Evolutionary conservation across 2,113 vertebrate species (phyloP).

Genomic region (Lamprotornis superbus): DNA sequence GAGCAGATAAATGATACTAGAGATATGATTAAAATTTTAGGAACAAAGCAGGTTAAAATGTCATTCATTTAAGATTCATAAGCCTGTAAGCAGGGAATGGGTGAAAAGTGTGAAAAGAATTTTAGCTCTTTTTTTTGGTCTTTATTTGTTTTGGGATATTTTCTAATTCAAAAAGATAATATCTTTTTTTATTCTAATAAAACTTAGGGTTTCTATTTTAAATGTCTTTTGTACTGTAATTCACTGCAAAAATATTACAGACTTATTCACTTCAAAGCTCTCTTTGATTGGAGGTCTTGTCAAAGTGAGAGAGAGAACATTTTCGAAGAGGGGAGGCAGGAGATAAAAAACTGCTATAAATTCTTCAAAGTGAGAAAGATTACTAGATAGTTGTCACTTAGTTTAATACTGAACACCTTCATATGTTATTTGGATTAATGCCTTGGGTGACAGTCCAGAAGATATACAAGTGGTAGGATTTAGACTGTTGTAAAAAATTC

Average conservation of each 20-base stretch:
- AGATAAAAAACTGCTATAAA: background rate
- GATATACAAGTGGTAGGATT: background rate
- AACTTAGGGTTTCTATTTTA: background rate
- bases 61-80: background rate
- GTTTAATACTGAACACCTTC: background rate
- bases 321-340: background rate
- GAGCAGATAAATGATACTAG: background rate
- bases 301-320: background rate
- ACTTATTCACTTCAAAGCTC: background rate
- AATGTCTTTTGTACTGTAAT: background rate
- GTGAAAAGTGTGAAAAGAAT: background rate
- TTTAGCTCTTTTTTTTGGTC: background rate
- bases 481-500: background rate
- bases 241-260: background rate
- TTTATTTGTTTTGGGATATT: background rate
- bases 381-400: background rate
- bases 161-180: background rate
- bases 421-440: background rate
- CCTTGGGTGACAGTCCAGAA: background rate
- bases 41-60: background rate
- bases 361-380: background rate
- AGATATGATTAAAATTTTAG: background rate
- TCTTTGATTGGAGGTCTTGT: background rate
- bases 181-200: background rate
- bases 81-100: background rate